phyloP scores from a whole-genome alignment of 2,797 vertebrate species.

The Fratercula arctica region DNA sequence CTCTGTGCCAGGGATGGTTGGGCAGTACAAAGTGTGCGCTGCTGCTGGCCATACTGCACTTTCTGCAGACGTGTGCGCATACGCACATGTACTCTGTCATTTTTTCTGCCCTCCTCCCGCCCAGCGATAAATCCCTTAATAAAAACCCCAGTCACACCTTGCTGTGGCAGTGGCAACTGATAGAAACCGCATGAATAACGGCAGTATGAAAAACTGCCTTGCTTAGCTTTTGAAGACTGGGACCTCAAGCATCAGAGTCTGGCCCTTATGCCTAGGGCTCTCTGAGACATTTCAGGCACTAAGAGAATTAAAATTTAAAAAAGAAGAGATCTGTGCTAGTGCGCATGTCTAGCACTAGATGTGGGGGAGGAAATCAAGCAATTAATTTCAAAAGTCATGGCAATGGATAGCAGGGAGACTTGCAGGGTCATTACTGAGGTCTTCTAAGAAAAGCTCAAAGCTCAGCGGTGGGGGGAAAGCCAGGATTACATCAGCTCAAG shows the following conservation, averaged over 20 bases:
- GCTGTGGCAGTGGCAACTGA: not conserved
- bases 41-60: not conserved
- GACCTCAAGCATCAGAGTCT: not conserved
- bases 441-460: slow-evolving; percentile 1
- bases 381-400: not conserved
- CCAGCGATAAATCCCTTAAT: not conserved
- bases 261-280: not conserved
- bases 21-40: accelerated
- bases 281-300: not conserved
- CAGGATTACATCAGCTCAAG: not conserved
- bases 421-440: not conserved
- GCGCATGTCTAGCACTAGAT: not conserved
- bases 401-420: not conserved
- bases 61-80: not conserved
- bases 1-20: not conserved
- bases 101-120: not conserved
- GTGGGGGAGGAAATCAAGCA: not conserved
- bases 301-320: not conserved
- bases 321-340: not conserved
- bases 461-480: not conserved
- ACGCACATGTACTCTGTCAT: not conserved
- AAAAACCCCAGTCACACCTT: not conserved
- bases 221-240: not conserved
- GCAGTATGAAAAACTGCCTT: not conserved
- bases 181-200: not conserved